Evolutionary conservation across 2,888 invertebrate genomes (phyloP).

Genomic region (Dinocampus coccinellae): DNA sequence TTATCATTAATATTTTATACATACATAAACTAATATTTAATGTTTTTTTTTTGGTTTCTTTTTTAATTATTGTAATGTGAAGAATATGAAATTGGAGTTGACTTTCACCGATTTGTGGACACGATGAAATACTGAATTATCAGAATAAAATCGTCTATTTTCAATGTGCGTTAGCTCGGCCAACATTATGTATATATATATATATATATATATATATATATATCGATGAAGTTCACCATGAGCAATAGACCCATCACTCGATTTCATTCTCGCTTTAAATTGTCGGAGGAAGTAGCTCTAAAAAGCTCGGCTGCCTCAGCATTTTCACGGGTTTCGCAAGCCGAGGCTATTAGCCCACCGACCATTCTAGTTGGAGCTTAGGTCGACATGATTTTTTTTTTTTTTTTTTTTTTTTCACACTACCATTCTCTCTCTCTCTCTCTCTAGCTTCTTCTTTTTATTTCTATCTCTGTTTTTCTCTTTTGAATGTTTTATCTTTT

Average conservation of each 20-base stretch:
- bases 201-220: constrained; percentile 23
- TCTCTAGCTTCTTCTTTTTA: not conserved
- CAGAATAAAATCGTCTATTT: constrained; percentile 40
- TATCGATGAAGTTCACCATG: constrained; percentile 10
- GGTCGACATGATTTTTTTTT: constrained; percentile 38
- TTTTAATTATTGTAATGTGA: not conserved
- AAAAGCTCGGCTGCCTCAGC: constrained; percentile 48
- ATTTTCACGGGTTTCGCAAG: constrained; percentile 42
- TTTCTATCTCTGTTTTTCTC: not conserved
- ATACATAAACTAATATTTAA: not conserved
- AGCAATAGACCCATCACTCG: constrained; percentile 48
- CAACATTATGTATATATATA: constrained; percentile 27
- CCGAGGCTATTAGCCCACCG: constrained; percentile 38
- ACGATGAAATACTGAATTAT: constrained; percentile 40
- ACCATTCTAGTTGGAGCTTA: constrained; percentile 32
- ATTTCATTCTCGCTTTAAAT: constrained; percentile 52
- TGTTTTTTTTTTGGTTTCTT: not conserved
- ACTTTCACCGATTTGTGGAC: not conserved
- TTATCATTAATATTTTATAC: not conserved
- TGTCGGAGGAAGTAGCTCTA: constrained; percentile 45
- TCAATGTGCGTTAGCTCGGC: constrained; percentile 11
- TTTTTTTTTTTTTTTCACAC: not conserved
- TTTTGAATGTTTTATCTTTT: too few relatives aligned
- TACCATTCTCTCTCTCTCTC: not conserved
- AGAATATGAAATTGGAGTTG: constrained; percentile 2